Evolutionary conservation across 2,888 invertebrate genomes (phyloP).

Genomic region (Quadriops clusia): DNA sequence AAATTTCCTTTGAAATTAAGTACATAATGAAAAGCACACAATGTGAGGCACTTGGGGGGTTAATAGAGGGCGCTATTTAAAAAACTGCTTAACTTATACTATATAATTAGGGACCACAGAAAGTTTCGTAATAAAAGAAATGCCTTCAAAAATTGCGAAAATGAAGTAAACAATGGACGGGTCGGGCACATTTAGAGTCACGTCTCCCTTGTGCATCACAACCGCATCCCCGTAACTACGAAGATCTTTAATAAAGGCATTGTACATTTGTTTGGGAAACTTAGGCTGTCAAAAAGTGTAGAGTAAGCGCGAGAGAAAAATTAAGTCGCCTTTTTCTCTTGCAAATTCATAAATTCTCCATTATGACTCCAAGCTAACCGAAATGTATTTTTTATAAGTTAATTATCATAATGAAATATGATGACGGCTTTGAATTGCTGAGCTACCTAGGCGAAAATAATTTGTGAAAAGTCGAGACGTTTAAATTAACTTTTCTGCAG

Average conservation of each 20-base stretch:
- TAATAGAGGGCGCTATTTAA: too few species aligned
- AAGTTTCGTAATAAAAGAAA: slow-evolving; percentile 18
- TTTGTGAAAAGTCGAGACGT: too few species aligned
- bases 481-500: too few species aligned
- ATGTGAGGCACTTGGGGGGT: too few species aligned
- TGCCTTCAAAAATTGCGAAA: slow-evolving; percentile 20
- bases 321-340: slow-evolving; percentile 14
- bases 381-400: slow-evolving; percentile 20
- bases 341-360: slow-evolving; percentile 15
- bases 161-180: slow-evolving; percentile 21
- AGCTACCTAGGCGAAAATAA: too few species aligned
- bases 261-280: slow-evolving; percentile 17
- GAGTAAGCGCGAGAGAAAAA: slow-evolving; percentile 8
- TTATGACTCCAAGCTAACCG: slow-evolving; percentile 15
- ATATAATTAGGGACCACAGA: slow-evolving; percentile 12
- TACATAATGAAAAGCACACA: too few species aligned
- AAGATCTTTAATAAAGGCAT: slow-evolving; percentile 19
- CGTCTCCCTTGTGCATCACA: slow-evolving; percentile 19
- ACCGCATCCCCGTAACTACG: slow-evolving; percentile 16
- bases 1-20: too few species aligned
- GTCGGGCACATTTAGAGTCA: slow-evolving; percentile 19
- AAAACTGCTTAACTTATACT: too few species aligned
- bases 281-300: slow-evolving; percentile 13
- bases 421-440: too few species aligned
- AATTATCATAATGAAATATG: slow-evolving; percentile 23